These are phyloP conservation scores for Zelostemma sp. DNA, from an alignment of 1,140 invertebrate genomes.

Conservation along the genomic window DNA sequence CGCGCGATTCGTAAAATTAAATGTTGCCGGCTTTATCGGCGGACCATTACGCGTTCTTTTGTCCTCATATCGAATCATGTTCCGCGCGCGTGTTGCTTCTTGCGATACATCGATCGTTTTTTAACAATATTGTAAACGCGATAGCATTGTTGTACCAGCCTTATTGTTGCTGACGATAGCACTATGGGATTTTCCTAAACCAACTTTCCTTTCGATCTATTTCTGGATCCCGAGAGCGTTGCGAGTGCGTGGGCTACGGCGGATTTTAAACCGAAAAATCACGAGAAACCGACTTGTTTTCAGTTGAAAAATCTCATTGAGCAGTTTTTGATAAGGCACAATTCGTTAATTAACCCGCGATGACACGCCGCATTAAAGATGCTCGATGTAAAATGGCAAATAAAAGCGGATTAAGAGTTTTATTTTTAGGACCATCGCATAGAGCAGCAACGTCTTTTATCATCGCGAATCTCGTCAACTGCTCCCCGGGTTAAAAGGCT, in stretches of 20 bases:
- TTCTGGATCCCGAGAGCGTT: neutral
- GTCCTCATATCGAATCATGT: constrained; percentile 22
- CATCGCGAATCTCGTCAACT: constrained; percentile 9
- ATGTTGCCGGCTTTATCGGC: neutral
- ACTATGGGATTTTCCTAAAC: constrained; percentile 35
- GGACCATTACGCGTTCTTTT: constrained; percentile 9
- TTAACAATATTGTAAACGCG: constrained; percentile 26
- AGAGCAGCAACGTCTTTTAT: neutral
- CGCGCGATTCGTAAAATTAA: constrained; percentile 3
- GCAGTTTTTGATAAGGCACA: too few relatives aligned
- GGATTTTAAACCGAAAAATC: neutral
- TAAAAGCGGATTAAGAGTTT: constrained; percentile 3
- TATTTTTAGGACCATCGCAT: constrained; percentile 3
- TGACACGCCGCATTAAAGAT: neutral
- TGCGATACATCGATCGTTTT: constrained; percentile 22
- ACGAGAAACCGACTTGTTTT: too few relatives aligned
- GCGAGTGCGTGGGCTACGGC: too few relatives aligned
- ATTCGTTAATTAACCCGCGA: constrained; percentile 6
- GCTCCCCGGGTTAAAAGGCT: constrained; percentile 12
- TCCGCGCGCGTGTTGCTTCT: constrained; percentile 25
- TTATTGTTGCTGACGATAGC: constrained; percentile 14
- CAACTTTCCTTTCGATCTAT: neutral
- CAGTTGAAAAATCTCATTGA: too few relatives aligned
- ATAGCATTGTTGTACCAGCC: constrained; percentile 33
- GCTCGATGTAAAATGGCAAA: neutral